These are phyloP conservation scores for Strongylocentrotus purpuratus DNA, from an alignment of 35 echinoderm and acorn worm genomes.

Conservation along the genomic window DNA sequence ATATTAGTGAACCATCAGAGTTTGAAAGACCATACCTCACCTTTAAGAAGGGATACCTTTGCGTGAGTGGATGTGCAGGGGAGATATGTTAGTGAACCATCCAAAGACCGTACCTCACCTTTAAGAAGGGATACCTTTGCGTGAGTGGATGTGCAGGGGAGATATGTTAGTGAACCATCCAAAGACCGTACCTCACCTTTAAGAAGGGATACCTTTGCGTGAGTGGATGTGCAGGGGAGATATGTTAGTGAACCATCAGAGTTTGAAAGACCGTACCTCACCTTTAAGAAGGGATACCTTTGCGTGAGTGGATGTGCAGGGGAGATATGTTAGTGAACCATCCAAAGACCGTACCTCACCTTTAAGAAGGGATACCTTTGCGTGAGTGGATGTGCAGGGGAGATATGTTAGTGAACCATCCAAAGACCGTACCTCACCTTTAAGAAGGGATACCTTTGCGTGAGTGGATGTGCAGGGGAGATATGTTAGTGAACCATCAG, in stretches of 20 bases:
- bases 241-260: slow-evolving; percentile 38
- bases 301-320: slow-evolving; percentile 36
- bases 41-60: slow-evolving; percentile 19
- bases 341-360: too few relatives aligned
- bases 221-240: slow-evolving; percentile 42
- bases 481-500: not conserved
- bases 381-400: slow-evolving; percentile 36
- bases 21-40: too few relatives aligned
- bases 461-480: not conserved
- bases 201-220: slow-evolving; percentile 6
- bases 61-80: slow-evolving; percentile 33
- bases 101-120: too few relatives aligned
- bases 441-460: not conserved
- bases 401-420: slow-evolving; percentile 41
- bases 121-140: slow-evolving; percentile 5
- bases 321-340: slow-evolving; percentile 40
- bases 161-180: slow-evolving; percentile 40
- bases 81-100: slow-evolving; percentile 43
- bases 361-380: slow-evolving; percentile 12
- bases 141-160: slow-evolving; percentile 39
- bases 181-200: too few relatives aligned
- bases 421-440: too few relatives aligned
- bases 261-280: too few relatives aligned
- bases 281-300: slow-evolving; percentile 13
- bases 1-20: slow-evolving; percentile 34